Conservation (phyloP, 2,888 invertebrate species). For the Pristionchus mayeri region DNA sequence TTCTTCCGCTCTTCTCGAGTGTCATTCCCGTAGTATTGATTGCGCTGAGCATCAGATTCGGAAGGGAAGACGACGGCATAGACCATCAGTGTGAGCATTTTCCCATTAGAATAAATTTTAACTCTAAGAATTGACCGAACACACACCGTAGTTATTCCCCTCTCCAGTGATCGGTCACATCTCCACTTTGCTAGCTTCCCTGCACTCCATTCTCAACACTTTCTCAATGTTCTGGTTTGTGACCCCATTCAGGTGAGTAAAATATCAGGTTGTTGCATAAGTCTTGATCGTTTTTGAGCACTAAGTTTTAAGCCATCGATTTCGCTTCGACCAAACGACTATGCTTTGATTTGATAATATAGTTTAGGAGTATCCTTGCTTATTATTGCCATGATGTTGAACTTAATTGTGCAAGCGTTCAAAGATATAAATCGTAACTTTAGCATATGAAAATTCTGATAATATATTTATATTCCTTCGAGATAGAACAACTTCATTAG, state of each 20-base stretch:
- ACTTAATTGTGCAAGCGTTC: too few species aligned
- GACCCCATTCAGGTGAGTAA: background rate
- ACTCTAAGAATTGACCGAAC: too few species aligned
- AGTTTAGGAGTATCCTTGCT: too few species aligned
- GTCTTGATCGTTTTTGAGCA: too few species aligned
- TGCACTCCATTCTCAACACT: background rate
- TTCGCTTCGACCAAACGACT: too few species aligned
- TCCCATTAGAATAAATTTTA: background rate
- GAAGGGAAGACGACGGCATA: background rate
- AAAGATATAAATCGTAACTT: background rate
- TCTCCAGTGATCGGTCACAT: background rate
- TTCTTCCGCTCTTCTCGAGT: background rate
- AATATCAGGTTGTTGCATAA: too few species aligned
- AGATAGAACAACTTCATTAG: too few species aligned
- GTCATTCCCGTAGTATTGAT: background rate
- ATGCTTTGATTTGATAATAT: too few species aligned
- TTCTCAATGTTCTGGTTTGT: background rate
- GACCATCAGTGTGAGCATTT: slow-evolving; percentile 7
- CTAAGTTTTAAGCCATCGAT: too few species aligned
- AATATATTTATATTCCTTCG: too few species aligned
- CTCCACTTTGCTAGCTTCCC: background rate
- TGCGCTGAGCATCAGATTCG: slow-evolving; percentile 10
- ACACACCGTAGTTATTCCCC: background rate
- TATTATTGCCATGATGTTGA: too few species aligned
- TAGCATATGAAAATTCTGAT: background rate